Evolutionary conservation across 2,113 vertebrate genomes (phyloP).

Genomic region (Pomatostomus ruficeps): DNA sequence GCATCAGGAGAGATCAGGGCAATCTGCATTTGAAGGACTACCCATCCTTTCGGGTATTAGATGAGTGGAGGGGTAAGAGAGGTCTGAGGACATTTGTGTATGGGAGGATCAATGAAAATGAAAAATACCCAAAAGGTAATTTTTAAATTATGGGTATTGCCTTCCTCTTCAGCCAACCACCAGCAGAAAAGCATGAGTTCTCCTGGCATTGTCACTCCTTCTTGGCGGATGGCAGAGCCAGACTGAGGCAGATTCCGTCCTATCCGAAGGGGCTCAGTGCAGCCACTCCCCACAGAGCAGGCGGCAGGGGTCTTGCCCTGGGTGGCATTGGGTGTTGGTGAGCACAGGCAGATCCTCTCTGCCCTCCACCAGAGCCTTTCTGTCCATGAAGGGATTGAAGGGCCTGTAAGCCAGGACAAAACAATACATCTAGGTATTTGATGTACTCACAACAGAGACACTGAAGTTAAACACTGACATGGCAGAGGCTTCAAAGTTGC

Average conservation of each 20-base stretch:
- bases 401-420: background rate
- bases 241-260: background rate
- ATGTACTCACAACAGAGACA: background rate
- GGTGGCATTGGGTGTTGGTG: background rate
- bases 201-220: background rate
- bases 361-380: background rate
- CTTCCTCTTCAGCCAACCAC: background rate
- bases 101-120: background rate
- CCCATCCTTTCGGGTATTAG: background rate
- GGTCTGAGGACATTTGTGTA: accelerated
- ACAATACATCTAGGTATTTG: background rate
- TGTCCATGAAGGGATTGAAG: background rate
- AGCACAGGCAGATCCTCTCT: background rate
- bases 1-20: background rate
- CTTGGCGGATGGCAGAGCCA: background rate
- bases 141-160: background rate
- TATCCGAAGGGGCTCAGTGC: accelerated
- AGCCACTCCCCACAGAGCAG: background rate
- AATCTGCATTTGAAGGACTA: background rate
- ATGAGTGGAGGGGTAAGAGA: background rate
- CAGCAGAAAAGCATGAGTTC: background rate
- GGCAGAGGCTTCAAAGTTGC: background rate
- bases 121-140: background rate
- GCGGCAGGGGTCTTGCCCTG: background rate
- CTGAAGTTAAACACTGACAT: background rate